Percentiles rank a stretch among this genome's conserved stretches.
Conservation (phyloP, 2,113 vertebrate species). For the Speoplatyrhinus poulsoni region DNA sequence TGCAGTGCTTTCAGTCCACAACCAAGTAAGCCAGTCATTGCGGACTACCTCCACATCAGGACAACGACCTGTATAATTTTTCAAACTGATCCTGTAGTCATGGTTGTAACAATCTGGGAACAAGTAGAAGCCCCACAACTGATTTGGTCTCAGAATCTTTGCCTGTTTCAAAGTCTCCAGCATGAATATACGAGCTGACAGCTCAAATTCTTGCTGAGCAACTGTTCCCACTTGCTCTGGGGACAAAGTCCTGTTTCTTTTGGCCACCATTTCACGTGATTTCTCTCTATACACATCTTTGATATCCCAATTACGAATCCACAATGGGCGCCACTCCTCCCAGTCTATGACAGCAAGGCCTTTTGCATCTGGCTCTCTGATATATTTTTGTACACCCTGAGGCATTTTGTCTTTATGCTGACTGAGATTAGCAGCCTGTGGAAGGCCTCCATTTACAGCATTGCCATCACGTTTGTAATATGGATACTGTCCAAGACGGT, state of each 20-base stretch:
- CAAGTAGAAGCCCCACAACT: constrained; percentile 84
- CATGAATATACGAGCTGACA: constrained; percentile 77
- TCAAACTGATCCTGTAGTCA: constrained; percentile 71
- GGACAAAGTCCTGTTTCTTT: constrained; percentile 68
- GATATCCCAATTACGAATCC: constrained; percentile 81
- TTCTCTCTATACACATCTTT: constrained; percentile 78
- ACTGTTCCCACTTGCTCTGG: constrained; percentile 68
- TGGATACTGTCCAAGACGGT: constrained; percentile 81
- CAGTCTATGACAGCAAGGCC: constrained; percentile 84
- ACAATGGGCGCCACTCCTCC: constrained; percentile 85
- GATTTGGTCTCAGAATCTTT: constrained; percentile 72
- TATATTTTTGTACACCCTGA: constrained; percentile 66
- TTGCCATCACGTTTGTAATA: constrained; percentile 62
- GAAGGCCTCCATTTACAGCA: constrained; percentile 71
- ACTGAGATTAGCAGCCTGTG: constrained; percentile 75
- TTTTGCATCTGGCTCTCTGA: constrained; percentile 68
- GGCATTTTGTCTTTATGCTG: constrained; percentile 74
- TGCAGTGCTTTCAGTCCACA: constrained; percentile 82
- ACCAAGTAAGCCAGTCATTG: constrained; percentile 79
- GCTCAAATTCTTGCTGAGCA: constrained; percentile 78
- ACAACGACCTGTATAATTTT: constrained; percentile 78
- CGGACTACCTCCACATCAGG: constrained; percentile 72
- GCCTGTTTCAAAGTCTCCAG: constrained; percentile 74
- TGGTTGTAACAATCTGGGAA: constrained; percentile 88
- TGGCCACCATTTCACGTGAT: constrained; percentile 63